These are phyloP conservation scores for Ellobius talpinus DNA, from an alignment of 2,113 vertebrate species.

Conservation along the genomic window DNA sequence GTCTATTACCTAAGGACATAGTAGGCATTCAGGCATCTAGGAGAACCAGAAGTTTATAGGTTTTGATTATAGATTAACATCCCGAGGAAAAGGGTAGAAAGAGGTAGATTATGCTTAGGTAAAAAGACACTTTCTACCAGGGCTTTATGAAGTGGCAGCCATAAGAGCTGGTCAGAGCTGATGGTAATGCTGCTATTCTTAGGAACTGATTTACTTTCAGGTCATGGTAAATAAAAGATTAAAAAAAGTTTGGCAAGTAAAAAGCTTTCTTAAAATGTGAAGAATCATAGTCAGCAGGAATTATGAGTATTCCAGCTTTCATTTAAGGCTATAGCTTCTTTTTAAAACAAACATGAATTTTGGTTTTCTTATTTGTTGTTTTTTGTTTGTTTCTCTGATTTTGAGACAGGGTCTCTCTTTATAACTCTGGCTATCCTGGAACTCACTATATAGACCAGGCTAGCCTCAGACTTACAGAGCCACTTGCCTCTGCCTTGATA, in stretches of 20 bases:
- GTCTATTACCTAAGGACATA: constrained; percentile 36
- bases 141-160: neutral
- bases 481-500: neutral
- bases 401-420: neutral
- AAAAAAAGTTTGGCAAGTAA: constrained; percentile 5
- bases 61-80: constrained; percentile 33
- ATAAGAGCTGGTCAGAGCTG: neutral
- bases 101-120: constrained; percentile 20
- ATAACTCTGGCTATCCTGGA: neutral
- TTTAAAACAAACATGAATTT: neutral
- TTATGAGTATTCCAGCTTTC: neutral
- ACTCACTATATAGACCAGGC: neutral
- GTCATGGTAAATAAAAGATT: neutral
- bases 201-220: constrained; percentile 59
- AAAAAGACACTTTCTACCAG: neutral
- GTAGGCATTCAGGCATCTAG: constrained; percentile 2
- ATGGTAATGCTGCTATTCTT: constrained; percentile 4
- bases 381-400: neutral
- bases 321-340: constrained; percentile 10
- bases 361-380: neutral
- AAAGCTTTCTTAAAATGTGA: constrained; percentile 23
- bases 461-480: neutral
- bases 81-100: neutral
- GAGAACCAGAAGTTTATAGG: constrained; percentile 5
- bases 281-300: neutral